phyloP scores from a whole-genome alignment of 37 sponge, comb jelly and placozoan genomes.

The Eunapius fragilis region DNA sequence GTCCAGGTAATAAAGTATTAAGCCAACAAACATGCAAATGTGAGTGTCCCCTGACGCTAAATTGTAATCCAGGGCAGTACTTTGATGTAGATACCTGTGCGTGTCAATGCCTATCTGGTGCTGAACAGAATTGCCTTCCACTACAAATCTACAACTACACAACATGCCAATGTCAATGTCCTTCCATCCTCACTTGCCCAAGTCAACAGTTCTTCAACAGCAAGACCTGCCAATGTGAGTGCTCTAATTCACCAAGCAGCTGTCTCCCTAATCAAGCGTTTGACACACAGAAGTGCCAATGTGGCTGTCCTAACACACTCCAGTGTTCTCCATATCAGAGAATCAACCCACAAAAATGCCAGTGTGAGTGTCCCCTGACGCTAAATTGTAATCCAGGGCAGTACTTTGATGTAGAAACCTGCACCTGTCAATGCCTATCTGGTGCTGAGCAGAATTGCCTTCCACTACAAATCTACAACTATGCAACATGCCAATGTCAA shows the following conservation, averaged over 20 bases:
- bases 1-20: neutral
- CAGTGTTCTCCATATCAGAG: neutral
- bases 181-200: neutral
- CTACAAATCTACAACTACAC: neutral
- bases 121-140: too few relatives aligned
- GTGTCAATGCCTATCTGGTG: too few relatives aligned
- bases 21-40: slow-evolving; percentile 13
- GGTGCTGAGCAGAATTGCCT: neutral
- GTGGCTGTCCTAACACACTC: too few relatives aligned
- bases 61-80: too few relatives aligned
- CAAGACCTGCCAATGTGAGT: too few relatives aligned
- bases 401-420: slow-evolving; percentile 27
- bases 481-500: neutral
- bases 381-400: neutral
- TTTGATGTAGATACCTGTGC: too few relatives aligned
- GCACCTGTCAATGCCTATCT: slow-evolving; percentile 26
- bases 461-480: neutral
- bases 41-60: too few relatives aligned
- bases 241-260: too few relatives aligned
- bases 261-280: too few relatives aligned
- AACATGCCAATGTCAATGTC: neutral
- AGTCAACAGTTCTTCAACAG: too few relatives aligned
- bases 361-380: slow-evolving; percentile 15
- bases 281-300: too few relatives aligned
- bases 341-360: slow-evolving; percentile 28